Percentiles rank a stretch among this genome's conserved stretches.
Conservation (phyloP, 1,140 invertebrate genomes). For the Belonocnema kinseyi region DNA sequence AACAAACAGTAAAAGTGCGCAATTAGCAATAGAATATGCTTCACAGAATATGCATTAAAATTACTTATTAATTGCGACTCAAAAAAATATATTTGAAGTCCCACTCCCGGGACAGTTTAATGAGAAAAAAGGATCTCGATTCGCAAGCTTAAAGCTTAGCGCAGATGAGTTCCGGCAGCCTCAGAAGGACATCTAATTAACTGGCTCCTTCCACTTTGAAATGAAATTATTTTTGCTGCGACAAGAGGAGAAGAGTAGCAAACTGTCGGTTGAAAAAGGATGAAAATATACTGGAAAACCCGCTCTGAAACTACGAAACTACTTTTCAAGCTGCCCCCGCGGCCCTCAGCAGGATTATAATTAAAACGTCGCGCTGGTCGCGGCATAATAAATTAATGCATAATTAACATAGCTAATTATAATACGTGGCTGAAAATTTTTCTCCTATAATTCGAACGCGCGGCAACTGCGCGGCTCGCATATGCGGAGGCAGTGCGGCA, state of each 20-base stretch:
- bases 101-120: not conserved
- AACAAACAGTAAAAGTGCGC: too few species aligned
- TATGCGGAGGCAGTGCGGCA: conserved; percentile 61
- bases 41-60: too few species aligned
- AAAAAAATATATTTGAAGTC: too few species aligned
- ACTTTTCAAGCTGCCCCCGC: conserved; percentile 45
- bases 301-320: conserved; percentile 19
- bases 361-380: conserved; percentile 71
- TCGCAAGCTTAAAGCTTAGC: conserved; percentile 14
- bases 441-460: conserved; percentile 65
- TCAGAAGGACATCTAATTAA: conserved; percentile 25
- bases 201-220: conserved; percentile 10
- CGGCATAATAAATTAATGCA: conserved; percentile 73
- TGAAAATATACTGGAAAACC: not conserved
- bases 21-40: too few species aligned
- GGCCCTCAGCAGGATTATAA: conserved; percentile 67
- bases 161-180: conserved; percentile 5
- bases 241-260: not conserved
- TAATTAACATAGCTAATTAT: conserved; percentile 76
- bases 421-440: conserved; percentile 70
- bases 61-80: too few species aligned
- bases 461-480: conserved; percentile 52
- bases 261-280: conserved; percentile 16
- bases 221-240: conserved; percentile 27
- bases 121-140: conserved; percentile 20